Base-by-base conservation (phyloP, 1,140 invertebrate species). In the Drosophila grimshawi region DNA sequence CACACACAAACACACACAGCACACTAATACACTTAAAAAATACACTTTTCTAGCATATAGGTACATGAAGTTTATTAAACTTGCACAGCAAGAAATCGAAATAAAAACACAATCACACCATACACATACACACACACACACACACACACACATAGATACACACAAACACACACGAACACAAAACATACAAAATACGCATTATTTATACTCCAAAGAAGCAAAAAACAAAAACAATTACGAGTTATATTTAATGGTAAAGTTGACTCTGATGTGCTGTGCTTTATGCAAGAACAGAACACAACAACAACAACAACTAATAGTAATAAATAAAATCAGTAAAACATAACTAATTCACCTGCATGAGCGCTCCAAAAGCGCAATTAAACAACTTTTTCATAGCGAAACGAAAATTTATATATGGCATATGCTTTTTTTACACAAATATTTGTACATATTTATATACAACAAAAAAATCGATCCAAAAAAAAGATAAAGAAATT, bases 141-240 rank as follows among this genome's bases (percentile, higher is more conserved):
- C 29, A 29, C 46, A 57, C 7, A 56, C 11, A 55, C 8, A 66
- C 27, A 65, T 11, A 59, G 5, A 19, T n/a, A 48, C 6, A 27
- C 45, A 27, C n/a, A 48, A n/a, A 60, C 4, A 60, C 57, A 60
- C 5, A 27, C 39, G 10, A 45, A 49, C 45, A 62, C 55, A 55
- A 41, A 11, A 60, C 29, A 70, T 10, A 71, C 55, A 79, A 73
- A 59, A 81, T 68, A 79, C 53, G 67, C 76, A 88, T 89, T 88
- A 88, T 89, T 80, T 88, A 81, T 91, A 89, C 80, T 83, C 83
- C 89, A 91, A 91, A 91, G 82, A 89, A 85, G 81, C 74, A 83
- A 83, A 83, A 80, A 69, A 68, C 72, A 61, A 80, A 63, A 85
- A 74, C 71, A 77, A 70, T 57, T 76, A 88, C 70, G 76, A 90